Base-by-base conservation (phyloP, 2,888 invertebrate genomes). In the Dryobotodes eremita region DNA sequence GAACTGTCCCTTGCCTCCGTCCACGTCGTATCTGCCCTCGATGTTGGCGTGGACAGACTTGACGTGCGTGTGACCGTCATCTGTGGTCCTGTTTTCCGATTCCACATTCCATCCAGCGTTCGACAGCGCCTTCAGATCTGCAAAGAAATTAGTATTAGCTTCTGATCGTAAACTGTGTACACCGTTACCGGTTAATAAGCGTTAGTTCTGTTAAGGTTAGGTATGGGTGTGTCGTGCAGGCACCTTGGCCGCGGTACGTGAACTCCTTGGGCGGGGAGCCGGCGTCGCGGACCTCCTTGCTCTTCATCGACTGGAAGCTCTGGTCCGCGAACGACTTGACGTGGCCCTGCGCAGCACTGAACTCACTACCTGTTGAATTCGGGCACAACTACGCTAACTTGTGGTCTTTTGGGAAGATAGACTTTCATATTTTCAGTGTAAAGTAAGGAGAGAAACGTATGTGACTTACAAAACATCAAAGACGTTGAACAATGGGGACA, bases 201-300 rank as follows among this genome's bases (percentile, higher is more conserved):
- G 90, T 96, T 96, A 96, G 95, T 95, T 88, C 87, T 89, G 94
- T 95, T 94, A 94, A 42, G 88, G 92, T 88, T 90, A 84, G 50
- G 65, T 57, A 73, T 70, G 75, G 65, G 85, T 89, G 90, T 90
- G 91, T 90, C 88, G 90, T 90, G 90, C 90, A 88, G 92, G 93
- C 93, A 97, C 97, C 97, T 96, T 96, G 95, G 92, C 94, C 95
- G 92, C 94, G 94, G 94, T 95, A 96, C 88, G 93, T 90, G 94
- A 95, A 96, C 92, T 98, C 98, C 94, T 97, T 97, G 77, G 98
- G 98, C 50, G 98, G 98, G 80, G 98, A 98, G 94, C 98, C 98
- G 36, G 98, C 98, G 93, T 98, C 98, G 79, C 98, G 97, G 83
- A 98, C 98, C 95, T 98, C 98, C 96, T 98, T 98, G 89, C 97